Percentiles rank a stretch among this genome's conserved stretches.
These are phyloP conservation scores for Achlya flavicornis DNA, from an alignment of 2,888 invertebrate genomes.

Conservation along the genomic window DNA sequence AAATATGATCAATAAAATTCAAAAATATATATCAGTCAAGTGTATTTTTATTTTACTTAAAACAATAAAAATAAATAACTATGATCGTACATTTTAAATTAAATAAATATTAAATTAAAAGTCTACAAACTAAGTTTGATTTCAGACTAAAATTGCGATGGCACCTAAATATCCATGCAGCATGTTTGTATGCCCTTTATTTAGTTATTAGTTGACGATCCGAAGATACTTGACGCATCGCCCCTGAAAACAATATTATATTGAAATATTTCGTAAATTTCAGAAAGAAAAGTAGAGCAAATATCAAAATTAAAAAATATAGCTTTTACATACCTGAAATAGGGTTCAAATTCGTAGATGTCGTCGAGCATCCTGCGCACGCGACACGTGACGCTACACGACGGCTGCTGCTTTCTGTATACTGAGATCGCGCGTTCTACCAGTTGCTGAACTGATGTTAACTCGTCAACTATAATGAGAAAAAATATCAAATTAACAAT, in stretches of 20 bases:
- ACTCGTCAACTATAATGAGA: constrained; percentile 60
- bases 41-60: too few relatives aligned
- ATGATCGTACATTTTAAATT: too few relatives aligned
- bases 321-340: constrained; percentile 61
- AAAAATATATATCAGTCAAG: too few relatives aligned
- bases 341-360: constrained; percentile 79
- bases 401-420: constrained; percentile 64
- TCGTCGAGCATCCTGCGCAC: constrained; percentile 75
- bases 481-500: constrained; percentile 17
- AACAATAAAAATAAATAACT: constrained; percentile 28
- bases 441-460: constrained; percentile 75
- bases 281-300: background rate
- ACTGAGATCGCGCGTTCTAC: constrained; percentile 74
- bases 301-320: background rate
- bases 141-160: constrained; percentile 60
- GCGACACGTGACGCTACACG: constrained; percentile 77
- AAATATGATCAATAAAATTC: too few relatives aligned
- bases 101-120: constrained; percentile 48
- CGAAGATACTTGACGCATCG: constrained; percentile 19
- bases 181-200: background rate
- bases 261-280: background rate
- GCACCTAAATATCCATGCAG: constrained; percentile 45
- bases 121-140: constrained; percentile 31
- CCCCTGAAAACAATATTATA: constrained; percentile 7
- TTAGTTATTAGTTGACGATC: constrained; percentile 18